phyloP scores from a whole-genome alignment of 1,140 invertebrate species.

The Stenopsyche tienmushanensis region DNA sequence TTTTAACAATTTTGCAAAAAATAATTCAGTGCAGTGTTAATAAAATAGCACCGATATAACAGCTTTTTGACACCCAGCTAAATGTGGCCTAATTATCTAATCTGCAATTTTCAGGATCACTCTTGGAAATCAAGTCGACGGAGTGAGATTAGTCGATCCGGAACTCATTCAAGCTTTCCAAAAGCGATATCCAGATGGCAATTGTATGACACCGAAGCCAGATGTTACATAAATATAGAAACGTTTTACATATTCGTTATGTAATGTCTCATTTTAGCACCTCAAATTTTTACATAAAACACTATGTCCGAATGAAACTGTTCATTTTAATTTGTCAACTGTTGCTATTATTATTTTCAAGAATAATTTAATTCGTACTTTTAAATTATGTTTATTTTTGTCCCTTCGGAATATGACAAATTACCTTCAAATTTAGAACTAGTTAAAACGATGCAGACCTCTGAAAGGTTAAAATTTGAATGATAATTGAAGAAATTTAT shows the following conservation, averaged over 20 bases:
- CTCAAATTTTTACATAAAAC: slow-evolving; percentile 39
- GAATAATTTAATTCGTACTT: neutral
- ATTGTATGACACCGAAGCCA: slow-evolving; percentile 69
- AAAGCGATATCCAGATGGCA: slow-evolving; percentile 91
- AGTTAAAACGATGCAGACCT: no score
- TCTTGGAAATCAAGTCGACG: slow-evolving; percentile 92
- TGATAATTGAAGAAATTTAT: no score
- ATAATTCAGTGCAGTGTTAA: no score
- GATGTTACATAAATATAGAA: slow-evolving; percentile 36
- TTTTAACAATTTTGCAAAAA: no score
- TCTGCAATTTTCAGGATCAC: slow-evolving; percentile 84
- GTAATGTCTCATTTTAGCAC: no score
- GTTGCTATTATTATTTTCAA: neutral
- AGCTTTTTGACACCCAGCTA: no score
- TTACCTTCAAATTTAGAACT: no score
- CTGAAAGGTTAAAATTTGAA: no score
- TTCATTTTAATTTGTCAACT: neutral
- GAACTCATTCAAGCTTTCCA: slow-evolving; percentile 87
- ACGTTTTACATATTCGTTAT: neutral
- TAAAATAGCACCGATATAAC: no score
- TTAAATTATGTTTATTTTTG: no score
- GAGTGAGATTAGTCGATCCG: slow-evolving; percentile 90
- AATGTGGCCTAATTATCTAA: no score
- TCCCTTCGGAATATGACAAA: no score
- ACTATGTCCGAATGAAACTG: slow-evolving; percentile 14